These are phyloP conservation scores for Benitochromis conjunctus DNA, from an alignment of 2,113 vertebrate genomes.

Conservation along the genomic window DNA sequence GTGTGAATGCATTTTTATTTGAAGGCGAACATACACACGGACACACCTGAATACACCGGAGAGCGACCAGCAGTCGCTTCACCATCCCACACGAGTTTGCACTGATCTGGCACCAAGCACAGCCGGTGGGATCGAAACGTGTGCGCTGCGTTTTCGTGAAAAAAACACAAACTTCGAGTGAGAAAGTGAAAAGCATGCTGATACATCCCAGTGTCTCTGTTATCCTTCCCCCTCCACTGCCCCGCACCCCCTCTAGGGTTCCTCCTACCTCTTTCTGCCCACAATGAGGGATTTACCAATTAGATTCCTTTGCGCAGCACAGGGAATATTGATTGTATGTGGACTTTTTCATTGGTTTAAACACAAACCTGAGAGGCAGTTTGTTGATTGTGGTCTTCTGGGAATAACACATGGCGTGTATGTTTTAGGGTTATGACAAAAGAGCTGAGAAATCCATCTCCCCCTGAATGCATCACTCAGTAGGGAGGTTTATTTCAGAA, in stretches of 20 bases:
- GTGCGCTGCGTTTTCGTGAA: neutral
- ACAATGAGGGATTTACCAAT: conserved; percentile 8
- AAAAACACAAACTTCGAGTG: neutral
- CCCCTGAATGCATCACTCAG: neutral
- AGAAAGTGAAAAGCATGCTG: neutral
- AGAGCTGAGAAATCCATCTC: neutral
- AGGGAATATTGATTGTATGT: conserved; percentile 16
- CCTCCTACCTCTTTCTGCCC: neutral
- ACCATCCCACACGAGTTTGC: neutral
- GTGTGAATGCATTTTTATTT: neutral
- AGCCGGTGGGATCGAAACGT: neutral
- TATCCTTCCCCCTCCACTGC: neutral
- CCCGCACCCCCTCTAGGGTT: neutral
- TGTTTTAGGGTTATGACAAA: neutral
- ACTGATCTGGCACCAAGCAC: neutral
- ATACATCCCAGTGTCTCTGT: neutral
- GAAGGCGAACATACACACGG: neutral
- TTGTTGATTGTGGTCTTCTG: neutral
- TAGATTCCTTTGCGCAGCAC: neutral
- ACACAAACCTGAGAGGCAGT: neutral
- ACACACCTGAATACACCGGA: neutral
- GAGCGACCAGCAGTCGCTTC: neutral
- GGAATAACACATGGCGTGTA: neutral
- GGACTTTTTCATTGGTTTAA: neutral
- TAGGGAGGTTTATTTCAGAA: neutral